Evolutionary conservation across 2,888 invertebrate species (phyloP), one percentile per base, ranked within the genome.

Genomic region (Argynnis bischoffii): DNA sequence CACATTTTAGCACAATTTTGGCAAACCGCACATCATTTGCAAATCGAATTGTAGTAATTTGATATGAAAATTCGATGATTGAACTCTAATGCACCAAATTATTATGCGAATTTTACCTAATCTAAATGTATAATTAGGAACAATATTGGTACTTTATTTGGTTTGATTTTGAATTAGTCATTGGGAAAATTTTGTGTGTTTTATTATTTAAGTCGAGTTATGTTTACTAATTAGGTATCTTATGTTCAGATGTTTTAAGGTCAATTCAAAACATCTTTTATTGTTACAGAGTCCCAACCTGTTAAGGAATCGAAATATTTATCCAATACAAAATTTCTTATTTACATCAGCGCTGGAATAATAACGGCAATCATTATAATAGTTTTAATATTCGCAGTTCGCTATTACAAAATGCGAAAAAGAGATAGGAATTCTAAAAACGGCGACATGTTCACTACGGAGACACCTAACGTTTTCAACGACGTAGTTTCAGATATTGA

Each of bases 361-460:
- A 26, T 73, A n/a, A 55, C 73, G 3, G 54, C 75, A 1, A 66
- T 76, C 8, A 56, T 75, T 18, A 18, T 74, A 13, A 53, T 72
- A 54, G 63, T 71, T 55, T 60, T 72, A 31, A 18, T 77, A 35
- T 63, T 89, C 26, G 82, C 77, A 6, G 72, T 88, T 1, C 79
- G 85, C 3, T 92, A 83, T 73, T 88, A 87, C 71, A 76, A 82
- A 60, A 80, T 76, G 16, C 79, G 80, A 16, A 81, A 82, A 61
- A 76, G 77, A 13, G 76, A 81, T 50, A 80, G 80, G 11, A 80
- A 79, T 53, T 87, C 90, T 0, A 92, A 92, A 78, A 88, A 87
- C 46, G 90, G 88, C 2, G 87, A 92, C 67, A 90, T 92, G 89
- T 92, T 91, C 66, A 83, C 87, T 0, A 89, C 90, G 2, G 91